Conservation (phyloP, 2,888 invertebrate genomes). For the Dryobota labecula region DNA sequence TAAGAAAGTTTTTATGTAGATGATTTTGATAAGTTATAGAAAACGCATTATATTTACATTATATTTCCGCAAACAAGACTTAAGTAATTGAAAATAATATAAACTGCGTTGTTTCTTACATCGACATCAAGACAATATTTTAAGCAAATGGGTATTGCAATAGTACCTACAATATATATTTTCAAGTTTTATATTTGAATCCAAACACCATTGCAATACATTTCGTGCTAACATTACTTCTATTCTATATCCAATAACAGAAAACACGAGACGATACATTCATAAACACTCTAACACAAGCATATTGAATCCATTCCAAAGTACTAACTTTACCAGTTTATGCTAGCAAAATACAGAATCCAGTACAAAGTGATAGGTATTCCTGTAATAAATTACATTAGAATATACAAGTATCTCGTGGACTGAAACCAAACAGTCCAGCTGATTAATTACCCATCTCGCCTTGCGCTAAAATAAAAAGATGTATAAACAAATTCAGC, state of each 20-base stretch:
- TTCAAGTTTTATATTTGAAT: background rate
- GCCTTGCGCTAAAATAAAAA: slow-evolving; percentile 62
- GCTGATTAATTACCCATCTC: slow-evolving; percentile 64
- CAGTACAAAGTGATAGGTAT: slow-evolving; percentile 53
- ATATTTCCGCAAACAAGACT: background rate
- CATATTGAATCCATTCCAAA: slow-evolving; percentile 42
- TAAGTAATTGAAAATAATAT: background rate
- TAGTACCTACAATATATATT: background rate
- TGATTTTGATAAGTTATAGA: background rate
- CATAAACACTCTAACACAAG: slow-evolving; percentile 44
- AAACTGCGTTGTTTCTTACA: background rate
- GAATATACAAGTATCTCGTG: slow-evolving; percentile 62
- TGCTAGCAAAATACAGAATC: slow-evolving; percentile 44
- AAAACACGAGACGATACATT: slow-evolving; percentile 38
- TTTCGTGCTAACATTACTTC: slow-evolving; percentile 10
- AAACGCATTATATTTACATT: no score
- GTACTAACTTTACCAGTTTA: slow-evolving; percentile 51
- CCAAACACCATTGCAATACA: slow-evolving; percentile 2
- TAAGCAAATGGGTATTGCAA: background rate
- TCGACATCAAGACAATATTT: background rate
- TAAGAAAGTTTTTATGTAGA: slow-evolving; percentile 11
- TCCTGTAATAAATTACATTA: slow-evolving; percentile 64
- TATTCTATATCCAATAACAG: slow-evolving; percentile 27
- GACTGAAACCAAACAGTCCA: slow-evolving; percentile 59
- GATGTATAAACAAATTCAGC: slow-evolving; percentile 58